phyloP scores from a whole-genome alignment of 2,888 invertebrate genomes.

The Limnephilus auricula region DNA sequence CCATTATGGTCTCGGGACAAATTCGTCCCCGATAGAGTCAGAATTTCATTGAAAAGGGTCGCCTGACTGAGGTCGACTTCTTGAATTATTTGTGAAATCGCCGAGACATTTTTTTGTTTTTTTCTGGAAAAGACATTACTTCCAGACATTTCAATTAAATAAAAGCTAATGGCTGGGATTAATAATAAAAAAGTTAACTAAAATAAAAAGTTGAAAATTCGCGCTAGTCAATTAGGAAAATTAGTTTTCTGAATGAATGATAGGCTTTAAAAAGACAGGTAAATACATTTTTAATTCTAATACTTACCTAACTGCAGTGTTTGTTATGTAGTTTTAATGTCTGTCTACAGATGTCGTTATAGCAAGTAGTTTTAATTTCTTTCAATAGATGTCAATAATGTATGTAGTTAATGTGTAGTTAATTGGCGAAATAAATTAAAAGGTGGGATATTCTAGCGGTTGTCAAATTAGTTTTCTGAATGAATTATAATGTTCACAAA shows the following conservation, averaged over 20 bases:
- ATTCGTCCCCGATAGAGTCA: conserved; percentile 57
- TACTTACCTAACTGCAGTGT: background rate
- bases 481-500: too few relatives aligned
- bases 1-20: conserved; percentile 60
- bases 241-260: background rate
- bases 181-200: background rate
- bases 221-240: background rate
- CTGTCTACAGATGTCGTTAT: too few relatives aligned
- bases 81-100: conserved; percentile 57
- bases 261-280: background rate
- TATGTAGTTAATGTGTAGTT: too few relatives aligned
- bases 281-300: background rate
- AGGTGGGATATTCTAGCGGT: too few relatives aligned
- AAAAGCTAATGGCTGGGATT: background rate
- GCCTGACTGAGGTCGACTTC: conserved; percentile 63
- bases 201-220: background rate
- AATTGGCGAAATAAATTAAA: too few relatives aligned
- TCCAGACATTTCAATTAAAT: conserved; percentile 2
- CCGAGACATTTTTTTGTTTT: background rate
- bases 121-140: background rate
- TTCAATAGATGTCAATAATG: too few relatives aligned
- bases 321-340: too few relatives aligned
- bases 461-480: too few relatives aligned
- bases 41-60: conserved; percentile 65
- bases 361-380: too few relatives aligned